These are phyloP conservation scores for Mystacides longicornis DNA, from an alignment of 2,888 invertebrate genomes.

Conservation along the genomic window DNA sequence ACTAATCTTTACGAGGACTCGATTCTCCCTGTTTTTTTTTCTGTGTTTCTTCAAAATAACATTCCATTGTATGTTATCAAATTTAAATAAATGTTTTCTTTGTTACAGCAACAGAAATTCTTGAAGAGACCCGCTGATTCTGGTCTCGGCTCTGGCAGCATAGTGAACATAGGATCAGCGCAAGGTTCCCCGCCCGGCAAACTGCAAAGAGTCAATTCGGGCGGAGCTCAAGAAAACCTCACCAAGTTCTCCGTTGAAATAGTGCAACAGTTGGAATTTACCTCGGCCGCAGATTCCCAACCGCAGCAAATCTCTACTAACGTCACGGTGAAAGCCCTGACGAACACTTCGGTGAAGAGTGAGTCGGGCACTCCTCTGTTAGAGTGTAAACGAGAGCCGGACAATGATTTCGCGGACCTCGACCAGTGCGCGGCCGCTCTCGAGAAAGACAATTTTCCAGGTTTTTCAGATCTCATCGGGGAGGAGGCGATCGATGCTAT, in stretches of 20 bases:
- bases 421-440: constrained; percentile 78
- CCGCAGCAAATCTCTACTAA: constrained; percentile 88
- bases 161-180: constrained; percentile 52
- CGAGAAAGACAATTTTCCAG: constrained; percentile 78
- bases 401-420: constrained; percentile 79
- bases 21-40: no score
- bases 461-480: constrained; percentile 72
- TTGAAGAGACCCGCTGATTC: constrained; percentile 62
- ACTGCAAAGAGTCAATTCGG: constrained; percentile 50
- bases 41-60: no score
- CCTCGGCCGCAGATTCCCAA: constrained; percentile 78
- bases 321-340: constrained; percentile 79
- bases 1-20: no score
- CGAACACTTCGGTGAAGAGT: constrained; percentile 59
- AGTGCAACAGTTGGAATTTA: constrained; percentile 85
- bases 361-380: constrained; percentile 43
- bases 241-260: constrained; percentile 86
- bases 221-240: constrained; percentile 44
- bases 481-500: constrained; percentile 78
- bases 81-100: no score
- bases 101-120: constrained; percentile 82
- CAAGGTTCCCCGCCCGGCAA: constrained; percentile 74
- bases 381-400: constrained; percentile 78
- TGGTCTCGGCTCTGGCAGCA: constrained; percentile 42
- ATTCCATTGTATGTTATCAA: no score